phyloP scores from a whole-genome alignment of 2,113 vertebrate species.

The Calcarius ornatus region DNA sequence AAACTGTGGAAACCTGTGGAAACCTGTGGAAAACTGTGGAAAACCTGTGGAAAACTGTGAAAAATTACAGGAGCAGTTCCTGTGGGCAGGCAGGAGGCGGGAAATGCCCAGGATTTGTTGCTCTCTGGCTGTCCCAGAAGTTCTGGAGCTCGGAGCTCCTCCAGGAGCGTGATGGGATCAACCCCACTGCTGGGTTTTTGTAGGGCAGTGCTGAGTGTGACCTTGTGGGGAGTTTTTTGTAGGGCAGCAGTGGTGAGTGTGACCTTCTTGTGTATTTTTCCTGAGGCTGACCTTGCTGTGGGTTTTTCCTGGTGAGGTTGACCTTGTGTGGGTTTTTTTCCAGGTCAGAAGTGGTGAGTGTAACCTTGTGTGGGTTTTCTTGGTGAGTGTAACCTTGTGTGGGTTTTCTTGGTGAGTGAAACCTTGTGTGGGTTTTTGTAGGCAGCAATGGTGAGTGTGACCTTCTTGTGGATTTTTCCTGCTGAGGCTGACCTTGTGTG shows the following conservation, averaged over 20 bases:
- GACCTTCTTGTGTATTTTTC: background rate
- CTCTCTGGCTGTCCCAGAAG: fast-evolving
- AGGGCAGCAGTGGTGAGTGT: background rate
- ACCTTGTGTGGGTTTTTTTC: background rate
- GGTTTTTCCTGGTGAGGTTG: background rate
- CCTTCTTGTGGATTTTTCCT: no score
- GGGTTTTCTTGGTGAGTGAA: background rate
- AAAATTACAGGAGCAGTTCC: background rate
- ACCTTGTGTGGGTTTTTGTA: background rate
- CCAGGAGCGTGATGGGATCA: background rate
- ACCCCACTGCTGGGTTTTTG: fast-evolving
- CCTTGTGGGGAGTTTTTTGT: background rate
- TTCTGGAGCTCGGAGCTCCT: background rate
- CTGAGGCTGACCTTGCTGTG: background rate
- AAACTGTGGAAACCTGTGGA: background rate
- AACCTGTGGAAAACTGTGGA: no score
- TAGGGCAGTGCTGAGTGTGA: background rate
- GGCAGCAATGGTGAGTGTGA: no score
- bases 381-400: background rate
- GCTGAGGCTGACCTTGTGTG: no score
- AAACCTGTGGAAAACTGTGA: background rate
- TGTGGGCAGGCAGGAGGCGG: background rate
- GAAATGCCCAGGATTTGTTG: fast-evolving
- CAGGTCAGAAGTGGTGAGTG: no score
- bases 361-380: background rate